Evolutionary conservation across 2,888 invertebrate genomes (phyloP).

Genomic region (Idaea dimidiata): DNA sequence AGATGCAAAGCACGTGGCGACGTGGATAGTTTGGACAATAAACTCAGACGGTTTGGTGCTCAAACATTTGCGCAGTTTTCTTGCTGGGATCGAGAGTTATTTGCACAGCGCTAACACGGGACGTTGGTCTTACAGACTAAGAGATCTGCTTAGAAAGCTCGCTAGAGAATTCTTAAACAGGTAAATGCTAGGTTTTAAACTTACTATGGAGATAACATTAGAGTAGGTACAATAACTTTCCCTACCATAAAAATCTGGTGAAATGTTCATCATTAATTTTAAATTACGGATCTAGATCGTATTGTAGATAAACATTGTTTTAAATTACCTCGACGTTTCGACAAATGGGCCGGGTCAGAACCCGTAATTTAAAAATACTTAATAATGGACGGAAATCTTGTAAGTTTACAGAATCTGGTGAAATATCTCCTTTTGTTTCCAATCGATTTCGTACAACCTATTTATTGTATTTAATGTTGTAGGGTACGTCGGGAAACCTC

Average conservation of each 20-base stretch:
- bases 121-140: conserved; percentile 86
- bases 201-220: background rate
- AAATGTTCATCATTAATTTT: too few species aligned
- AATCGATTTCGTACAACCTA: background rate
- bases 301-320: too few species aligned
- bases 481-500: conserved; percentile 84
- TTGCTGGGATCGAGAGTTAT: conserved; percentile 92
- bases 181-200: conserved; percentile 31
- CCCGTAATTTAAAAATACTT: background rate
- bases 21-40: conserved; percentile 83
- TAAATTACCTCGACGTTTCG: too few species aligned
- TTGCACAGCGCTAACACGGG: conserved; percentile 94
- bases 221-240: too few species aligned
- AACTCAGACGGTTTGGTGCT: conserved; percentile 85
- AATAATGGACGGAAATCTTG: conserved; percentile 1
- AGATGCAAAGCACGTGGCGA: conserved; percentile 74
- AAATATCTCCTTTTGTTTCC: background rate
- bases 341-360: too few species aligned
- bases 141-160: conserved; percentile 85
- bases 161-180: conserved; percentile 84
- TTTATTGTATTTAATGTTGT: conserved; percentile 29
- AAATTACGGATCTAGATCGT: too few species aligned
- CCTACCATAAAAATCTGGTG: too few species aligned
- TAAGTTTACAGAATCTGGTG: conserved; percentile 4
- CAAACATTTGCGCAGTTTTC: conserved; percentile 88